Base-by-base conservation (phyloP, 53 echinoderm and acorn worm species). In the Astropecten irregularis region DNA sequence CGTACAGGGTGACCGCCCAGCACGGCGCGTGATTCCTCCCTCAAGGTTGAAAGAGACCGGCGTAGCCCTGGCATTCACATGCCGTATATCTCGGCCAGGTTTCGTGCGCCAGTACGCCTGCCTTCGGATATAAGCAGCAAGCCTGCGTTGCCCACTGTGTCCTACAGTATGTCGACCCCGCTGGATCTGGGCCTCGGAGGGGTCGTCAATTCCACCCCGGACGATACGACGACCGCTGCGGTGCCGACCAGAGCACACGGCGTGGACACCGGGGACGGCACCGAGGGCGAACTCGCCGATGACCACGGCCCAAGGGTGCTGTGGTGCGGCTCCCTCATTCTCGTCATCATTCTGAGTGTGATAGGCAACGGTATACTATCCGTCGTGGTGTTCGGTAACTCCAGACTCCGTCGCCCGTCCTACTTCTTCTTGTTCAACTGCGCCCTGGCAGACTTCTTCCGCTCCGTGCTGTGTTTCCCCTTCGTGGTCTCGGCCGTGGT, bases 341-440 rank as follows among this genome's bases (percentile, higher is more conserved):
- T 92, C 4, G 90, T 97, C 34, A 89, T 94, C 29, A 84, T 87
- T 32, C 69, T 97, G 46, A 93, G 93, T 66, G 90, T 92, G 9
- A 76, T 86, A 11, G 97, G 94, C 2, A 97, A 97, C 72, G 88
- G 94, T 1, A 84, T 92, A 15, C 63, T 97, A 3, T 85, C 90
- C 20, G 90, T 88, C 27, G 85, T 94, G 22, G 90, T 97, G 8
- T 94, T 90, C 56, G 85, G 88, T 35, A 85, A 92, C 40, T 54
- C 88, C 64, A 76, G 89, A 18, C 84, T 97, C 57, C 89, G 91
- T 29, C 72, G 94, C 53, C 97, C 94, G 22, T 91, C 89, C 63
- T 97, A 90, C 85, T 97, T 89, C 86, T 91, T 97, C 57, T 82
- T 97, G 36, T 92, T 94, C 92, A 97, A 97, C 87, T 88, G 85